phyloP scores from a whole-genome alignment of 2,113 vertebrate species.

The Alaudala cheleensis region DNA sequence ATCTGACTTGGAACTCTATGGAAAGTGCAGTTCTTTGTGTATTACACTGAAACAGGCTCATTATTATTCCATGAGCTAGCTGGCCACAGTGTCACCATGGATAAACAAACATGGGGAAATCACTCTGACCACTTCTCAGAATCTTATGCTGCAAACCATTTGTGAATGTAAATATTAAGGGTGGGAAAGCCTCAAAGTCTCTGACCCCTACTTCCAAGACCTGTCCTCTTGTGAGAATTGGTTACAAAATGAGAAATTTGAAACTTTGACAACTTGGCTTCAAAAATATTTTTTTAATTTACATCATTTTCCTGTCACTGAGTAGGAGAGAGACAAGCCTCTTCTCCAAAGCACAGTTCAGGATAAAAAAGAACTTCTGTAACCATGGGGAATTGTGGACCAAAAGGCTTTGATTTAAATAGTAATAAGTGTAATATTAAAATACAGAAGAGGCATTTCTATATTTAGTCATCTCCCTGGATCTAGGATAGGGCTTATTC shows the following conservation, averaged over 20 bases:
- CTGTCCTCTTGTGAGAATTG: not conserved
- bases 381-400: not conserved
- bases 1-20: not conserved
- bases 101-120: slow-evolving; percentile 54
- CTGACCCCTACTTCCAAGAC: slow-evolving; percentile 48
- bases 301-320: not conserved
- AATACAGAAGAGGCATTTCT: not conserved
- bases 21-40: not conserved
- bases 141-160: not conserved
- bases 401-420: not conserved
- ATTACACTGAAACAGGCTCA: not conserved
- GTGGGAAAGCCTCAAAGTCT: slow-evolving; percentile 52
- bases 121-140: not conserved
- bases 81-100: not conserved
- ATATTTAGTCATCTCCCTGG: not conserved
- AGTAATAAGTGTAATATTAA: not conserved
- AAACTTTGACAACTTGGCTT: slow-evolving; percentile 28
- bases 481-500: not conserved
- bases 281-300: not conserved
- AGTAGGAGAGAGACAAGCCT: not conserved
- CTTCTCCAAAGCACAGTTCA: not conserved
- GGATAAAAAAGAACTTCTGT: not conserved
- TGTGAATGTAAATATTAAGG: slow-evolving; percentile 45
- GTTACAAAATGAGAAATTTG: not conserved
- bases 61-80: slow-evolving; percentile 12